Percentiles rank a stretch among this genome's conserved stretches.
Conservation (phyloP, 2,113 vertebrate genomes). For the Dicentrarchus labrax region DNA sequence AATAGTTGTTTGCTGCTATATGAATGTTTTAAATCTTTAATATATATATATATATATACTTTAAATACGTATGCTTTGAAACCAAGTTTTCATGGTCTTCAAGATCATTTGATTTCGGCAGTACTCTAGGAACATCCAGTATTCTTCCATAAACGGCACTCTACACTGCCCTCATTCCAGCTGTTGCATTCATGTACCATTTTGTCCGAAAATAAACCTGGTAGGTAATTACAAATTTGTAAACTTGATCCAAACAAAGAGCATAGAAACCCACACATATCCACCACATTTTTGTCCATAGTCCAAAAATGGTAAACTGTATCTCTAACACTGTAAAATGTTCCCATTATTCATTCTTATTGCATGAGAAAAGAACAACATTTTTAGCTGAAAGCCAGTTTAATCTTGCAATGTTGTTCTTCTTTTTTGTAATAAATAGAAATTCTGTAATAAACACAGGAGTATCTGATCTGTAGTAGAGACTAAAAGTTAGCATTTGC, state of each 20-base stretch:
- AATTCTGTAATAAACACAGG: background rate
- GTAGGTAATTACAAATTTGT: constrained; percentile 1
- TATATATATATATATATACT: too few relatives aligned
- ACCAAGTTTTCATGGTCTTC: background rate
- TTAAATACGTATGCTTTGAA: background rate
- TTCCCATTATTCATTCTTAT: background rate
- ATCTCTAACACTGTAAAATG: background rate
- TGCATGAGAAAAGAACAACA: background rate
- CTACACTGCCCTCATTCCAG: background rate
- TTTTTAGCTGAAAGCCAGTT: background rate
- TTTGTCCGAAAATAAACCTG: background rate
- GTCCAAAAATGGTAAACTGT: background rate
- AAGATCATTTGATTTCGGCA: background rate
- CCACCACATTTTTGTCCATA: background rate
- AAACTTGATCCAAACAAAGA: constrained; percentile 11
- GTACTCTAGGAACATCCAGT: background rate
- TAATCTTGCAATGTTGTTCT: background rate
- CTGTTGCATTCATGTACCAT: background rate
- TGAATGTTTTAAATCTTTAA: too few relatives aligned
- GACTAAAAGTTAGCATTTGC: background rate
- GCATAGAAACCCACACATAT: background rate
- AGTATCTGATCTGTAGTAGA: background rate
- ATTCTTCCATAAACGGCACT: too few relatives aligned
- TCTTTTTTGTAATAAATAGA: constrained; percentile 2
- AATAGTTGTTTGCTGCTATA: too few relatives aligned